Conservation (phyloP, 2,113 vertebrate species). For the Pangasianodon gigas region DNA sequence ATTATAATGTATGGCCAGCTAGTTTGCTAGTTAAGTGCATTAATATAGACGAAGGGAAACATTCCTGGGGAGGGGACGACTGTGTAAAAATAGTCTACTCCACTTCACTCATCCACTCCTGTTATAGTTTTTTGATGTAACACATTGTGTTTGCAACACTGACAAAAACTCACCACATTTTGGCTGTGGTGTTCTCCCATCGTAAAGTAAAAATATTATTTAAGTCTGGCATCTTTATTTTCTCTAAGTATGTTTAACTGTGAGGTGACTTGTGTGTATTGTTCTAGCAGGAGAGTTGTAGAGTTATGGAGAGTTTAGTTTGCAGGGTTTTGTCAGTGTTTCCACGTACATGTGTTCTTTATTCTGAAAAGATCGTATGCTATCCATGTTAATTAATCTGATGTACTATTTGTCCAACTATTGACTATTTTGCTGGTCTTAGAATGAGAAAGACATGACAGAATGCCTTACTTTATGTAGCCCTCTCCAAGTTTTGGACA, state of each 20-base stretch:
- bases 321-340: background rate
- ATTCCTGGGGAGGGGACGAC: background rate
- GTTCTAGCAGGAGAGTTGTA: background rate
- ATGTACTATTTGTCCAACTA: no score
- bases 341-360: background rate
- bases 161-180: background rate
- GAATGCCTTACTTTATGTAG: background rate
- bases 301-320: background rate
- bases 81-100: background rate
- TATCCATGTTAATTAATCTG: background rate
- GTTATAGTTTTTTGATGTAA: background rate
- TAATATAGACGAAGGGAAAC: background rate
- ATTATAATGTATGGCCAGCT: background rate
- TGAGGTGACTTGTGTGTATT: background rate
- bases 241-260: background rate
- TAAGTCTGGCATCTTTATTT: background rate
- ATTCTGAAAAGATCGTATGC: background rate
- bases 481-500: background rate
- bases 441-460: background rate
- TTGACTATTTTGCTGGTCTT: background rate
- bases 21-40: background rate
- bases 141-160: background rate
- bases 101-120: background rate
- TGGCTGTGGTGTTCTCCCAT: background rate
- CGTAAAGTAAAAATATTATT: background rate